Percentiles rank a stretch among this genome's conserved stretches.
Evolutionary conservation across 2,888 invertebrate species (phyloP).

Genomic region (Pollenia amentaria): DNA sequence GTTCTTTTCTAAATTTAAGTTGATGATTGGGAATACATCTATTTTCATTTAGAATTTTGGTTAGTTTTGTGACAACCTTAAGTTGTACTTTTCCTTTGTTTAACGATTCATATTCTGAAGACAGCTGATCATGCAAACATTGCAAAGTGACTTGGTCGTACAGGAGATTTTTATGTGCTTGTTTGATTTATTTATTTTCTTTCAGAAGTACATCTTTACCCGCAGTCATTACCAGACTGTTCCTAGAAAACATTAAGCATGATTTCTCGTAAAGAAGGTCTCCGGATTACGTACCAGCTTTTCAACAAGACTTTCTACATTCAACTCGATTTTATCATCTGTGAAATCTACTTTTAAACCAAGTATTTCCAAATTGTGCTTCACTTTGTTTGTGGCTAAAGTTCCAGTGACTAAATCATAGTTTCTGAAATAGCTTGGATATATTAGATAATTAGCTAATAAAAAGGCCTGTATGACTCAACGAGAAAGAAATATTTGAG

Average conservation of each 20-base stretch:
- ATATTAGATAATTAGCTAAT: too few relatives aligned
- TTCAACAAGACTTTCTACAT: constrained; percentile 89
- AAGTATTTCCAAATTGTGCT: constrained; percentile 91
- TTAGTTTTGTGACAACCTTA: constrained; percentile 85
- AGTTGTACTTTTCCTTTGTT: constrained; percentile 92
- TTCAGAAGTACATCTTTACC: constrained; percentile 94
- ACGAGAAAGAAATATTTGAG: too few relatives aligned
- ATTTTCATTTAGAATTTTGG: too few relatives aligned
- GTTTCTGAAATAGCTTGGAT: too few relatives aligned
- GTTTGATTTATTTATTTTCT: constrained; percentile 90
- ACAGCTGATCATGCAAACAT: constrained; percentile 95
- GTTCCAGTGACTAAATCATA: constrained; percentile 91
- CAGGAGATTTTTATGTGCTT: constrained; percentile 90
- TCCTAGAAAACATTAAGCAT: constrained; percentile 86
- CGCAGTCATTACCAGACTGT: constrained; percentile 86
- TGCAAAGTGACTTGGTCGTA: constrained; percentile 95
- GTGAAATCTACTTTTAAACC: constrained; percentile 86
- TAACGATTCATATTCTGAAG: constrained; percentile 94
- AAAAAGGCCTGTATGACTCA: too few relatives aligned
- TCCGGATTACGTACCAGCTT: constrained; percentile 86
- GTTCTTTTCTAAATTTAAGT: too few relatives aligned
- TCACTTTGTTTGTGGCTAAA: constrained; percentile 91
- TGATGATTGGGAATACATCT: too few relatives aligned
- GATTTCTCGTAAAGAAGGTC: constrained; percentile 85
- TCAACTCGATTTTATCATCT: constrained; percentile 87